phyloP scores from a whole-genome alignment of 2,797 vertebrate genomes.

The Dallia pectoralis region DNA sequence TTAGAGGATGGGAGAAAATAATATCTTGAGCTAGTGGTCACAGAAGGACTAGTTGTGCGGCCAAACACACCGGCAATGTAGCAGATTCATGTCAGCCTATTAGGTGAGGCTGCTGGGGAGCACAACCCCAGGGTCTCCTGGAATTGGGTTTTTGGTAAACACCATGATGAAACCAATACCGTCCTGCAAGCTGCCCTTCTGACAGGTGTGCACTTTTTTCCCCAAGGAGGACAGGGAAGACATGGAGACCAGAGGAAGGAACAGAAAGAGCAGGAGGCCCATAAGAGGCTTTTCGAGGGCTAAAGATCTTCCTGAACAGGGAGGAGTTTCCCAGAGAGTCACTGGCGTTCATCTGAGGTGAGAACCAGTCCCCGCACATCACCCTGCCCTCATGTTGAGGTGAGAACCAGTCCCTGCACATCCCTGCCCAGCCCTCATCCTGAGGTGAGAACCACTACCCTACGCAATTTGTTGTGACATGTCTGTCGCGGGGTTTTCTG shows the following conservation, averaged over 20 bases:
- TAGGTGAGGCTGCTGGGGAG: constrained; percentile 58
- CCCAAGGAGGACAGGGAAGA: constrained; percentile 83
- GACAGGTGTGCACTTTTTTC: background rate
- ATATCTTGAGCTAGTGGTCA: no score
- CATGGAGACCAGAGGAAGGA: constrained; percentile 80
- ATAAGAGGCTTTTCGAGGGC: constrained; percentile 86
- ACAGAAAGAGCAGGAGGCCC: constrained; percentile 77
- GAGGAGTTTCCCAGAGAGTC: constrained; percentile 95
- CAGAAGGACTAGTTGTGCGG: constrained; percentile 30
- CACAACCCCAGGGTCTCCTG: constrained; percentile 48
- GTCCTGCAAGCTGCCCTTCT: background rate
- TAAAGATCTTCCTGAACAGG: constrained; percentile 91
- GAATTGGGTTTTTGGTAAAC: constrained; percentile 37
- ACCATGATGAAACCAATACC: constrained; percentile 28
- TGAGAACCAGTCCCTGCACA: no score
- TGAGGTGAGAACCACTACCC: no score
- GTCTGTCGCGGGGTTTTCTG: no score
- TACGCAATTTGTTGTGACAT: no score
- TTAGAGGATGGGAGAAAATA: constrained; percentile 22
- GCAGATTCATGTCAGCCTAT: background rate
- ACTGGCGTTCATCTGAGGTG: constrained; percentile 91
- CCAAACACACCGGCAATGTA: background rate
- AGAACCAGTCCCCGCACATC: background rate
- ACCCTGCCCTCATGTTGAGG: no score
- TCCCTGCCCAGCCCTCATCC: no score